Percentiles rank a stretch among this genome's conserved stretches.
Conservation (phyloP, 2,113 vertebrate genomes). For the Apteryx mantelli region DNA sequence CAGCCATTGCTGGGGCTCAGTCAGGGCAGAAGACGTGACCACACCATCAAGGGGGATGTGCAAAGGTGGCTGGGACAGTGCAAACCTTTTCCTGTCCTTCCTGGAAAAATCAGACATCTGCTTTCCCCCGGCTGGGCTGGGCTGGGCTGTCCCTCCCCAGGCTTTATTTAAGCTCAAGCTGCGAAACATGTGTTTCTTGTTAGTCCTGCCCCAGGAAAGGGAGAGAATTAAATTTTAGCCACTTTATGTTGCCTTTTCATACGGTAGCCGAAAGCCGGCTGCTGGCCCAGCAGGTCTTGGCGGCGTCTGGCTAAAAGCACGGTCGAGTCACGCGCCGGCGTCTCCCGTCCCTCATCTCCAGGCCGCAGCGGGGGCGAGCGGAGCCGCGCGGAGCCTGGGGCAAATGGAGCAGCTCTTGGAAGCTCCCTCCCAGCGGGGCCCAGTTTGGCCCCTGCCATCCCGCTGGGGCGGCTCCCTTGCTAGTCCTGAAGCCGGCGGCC, state of each 20-base stretch:
- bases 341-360: no score
- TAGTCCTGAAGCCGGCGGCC: no score
- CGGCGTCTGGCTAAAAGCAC: no score
- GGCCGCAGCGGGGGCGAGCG: no score
- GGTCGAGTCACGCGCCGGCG: no score
- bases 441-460: background rate
- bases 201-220: background rate
- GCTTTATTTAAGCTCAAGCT: background rate
- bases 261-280: no score
- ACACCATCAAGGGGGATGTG: background rate
- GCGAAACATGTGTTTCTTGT: background rate
- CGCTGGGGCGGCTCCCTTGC: no score
- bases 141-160: background rate
- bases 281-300: no score
- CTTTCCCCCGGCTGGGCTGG: background rate
- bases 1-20: background rate
- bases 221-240: no score
- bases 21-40: background rate
- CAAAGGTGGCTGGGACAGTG: background rate
- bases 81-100: background rate
- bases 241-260: no score
- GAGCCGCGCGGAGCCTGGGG: background rate
- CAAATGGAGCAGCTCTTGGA: no score
- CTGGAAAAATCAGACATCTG: background rate
- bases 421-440: background rate